These are phyloP conservation scores for Empis livida DNA, from an alignment of 2,888 invertebrate genomes.

Conservation along the genomic window DNA sequence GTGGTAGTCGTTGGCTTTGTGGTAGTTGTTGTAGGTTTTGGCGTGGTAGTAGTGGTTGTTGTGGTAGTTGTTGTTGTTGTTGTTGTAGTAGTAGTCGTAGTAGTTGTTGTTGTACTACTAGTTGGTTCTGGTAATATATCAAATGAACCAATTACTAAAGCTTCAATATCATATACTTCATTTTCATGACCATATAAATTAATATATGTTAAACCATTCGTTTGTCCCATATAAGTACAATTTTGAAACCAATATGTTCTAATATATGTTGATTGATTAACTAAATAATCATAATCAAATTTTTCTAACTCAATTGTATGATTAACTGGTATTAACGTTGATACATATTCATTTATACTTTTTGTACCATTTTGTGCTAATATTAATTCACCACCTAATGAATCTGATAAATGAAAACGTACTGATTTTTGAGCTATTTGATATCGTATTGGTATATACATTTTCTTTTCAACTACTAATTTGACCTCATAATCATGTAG, in stretches of 20 bases:
- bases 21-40: slow-evolving; percentile 37
- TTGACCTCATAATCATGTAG: slow-evolving; percentile 48
- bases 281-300: slow-evolving; percentile 48
- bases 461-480: slow-evolving; percentile 36
- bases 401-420: slow-evolving; percentile 41
- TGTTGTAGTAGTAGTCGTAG: slow-evolving; percentile 41
- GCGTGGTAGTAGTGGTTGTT: slow-evolving; percentile 34
- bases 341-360: slow-evolving; percentile 46
- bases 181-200: slow-evolving; percentile 52
- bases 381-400: slow-evolving; percentile 52
- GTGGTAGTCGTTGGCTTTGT: slow-evolving; percentile 29
- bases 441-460: slow-evolving; percentile 31
- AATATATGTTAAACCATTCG: slow-evolving; percentile 45
- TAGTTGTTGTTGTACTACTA: slow-evolving; percentile 33
- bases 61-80: slow-evolving; percentile 36
- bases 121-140: slow-evolving; percentile 40
- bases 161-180: slow-evolving; percentile 49
- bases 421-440: slow-evolving; percentile 31
- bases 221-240: slow-evolving; percentile 54
- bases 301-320: slow-evolving; percentile 46
- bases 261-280: slow-evolving; percentile 41
- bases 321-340: slow-evolving; percentile 44
- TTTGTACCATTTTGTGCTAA: slow-evolving; percentile 48
- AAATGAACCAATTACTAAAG: slow-evolving; percentile 56
- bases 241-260: slow-evolving; percentile 69